Percentiles rank a stretch among this genome's conserved stretches.
Evolutionary conservation across 2,797 vertebrate species (phyloP).

Genomic region (Acridotheres tristis): DNA sequence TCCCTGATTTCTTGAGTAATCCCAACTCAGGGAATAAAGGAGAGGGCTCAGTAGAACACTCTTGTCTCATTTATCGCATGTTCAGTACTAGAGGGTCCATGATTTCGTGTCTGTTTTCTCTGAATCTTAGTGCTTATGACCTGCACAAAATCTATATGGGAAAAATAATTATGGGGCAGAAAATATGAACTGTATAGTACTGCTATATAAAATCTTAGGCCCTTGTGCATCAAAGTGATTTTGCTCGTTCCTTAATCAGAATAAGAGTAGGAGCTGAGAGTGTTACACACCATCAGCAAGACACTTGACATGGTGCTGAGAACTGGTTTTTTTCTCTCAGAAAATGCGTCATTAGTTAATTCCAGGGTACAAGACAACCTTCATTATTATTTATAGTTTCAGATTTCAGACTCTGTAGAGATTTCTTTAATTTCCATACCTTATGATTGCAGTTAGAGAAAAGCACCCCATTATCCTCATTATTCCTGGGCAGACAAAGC

Average conservation of each 20-base stretch:
- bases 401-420: not conserved
- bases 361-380: not conserved
- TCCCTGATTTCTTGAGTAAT: not conserved
- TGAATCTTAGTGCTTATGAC: not conserved
- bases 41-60: not conserved
- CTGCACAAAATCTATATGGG: not conserved
- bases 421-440: not conserved
- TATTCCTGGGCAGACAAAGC: not conserved
- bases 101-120: not conserved
- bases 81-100: not conserved
- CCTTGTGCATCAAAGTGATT: not conserved
- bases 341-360: not conserved
- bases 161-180: not conserved
- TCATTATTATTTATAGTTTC: not conserved
- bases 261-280: not conserved
- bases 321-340: not conserved
- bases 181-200: not conserved
- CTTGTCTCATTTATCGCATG: not conserved
- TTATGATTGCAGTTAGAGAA: not conserved
- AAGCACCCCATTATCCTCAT: not conserved
- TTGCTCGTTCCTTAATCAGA: fast-evolving
- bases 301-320: not conserved
- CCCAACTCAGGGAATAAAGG: not conserved
- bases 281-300: not conserved
- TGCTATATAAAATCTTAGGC: not conserved